Percentiles rank a stretch among this genome's conserved stretches.
phyloP scores from a whole-genome alignment of 2,888 invertebrate species.

The Drosophila parthenogenetica region DNA sequence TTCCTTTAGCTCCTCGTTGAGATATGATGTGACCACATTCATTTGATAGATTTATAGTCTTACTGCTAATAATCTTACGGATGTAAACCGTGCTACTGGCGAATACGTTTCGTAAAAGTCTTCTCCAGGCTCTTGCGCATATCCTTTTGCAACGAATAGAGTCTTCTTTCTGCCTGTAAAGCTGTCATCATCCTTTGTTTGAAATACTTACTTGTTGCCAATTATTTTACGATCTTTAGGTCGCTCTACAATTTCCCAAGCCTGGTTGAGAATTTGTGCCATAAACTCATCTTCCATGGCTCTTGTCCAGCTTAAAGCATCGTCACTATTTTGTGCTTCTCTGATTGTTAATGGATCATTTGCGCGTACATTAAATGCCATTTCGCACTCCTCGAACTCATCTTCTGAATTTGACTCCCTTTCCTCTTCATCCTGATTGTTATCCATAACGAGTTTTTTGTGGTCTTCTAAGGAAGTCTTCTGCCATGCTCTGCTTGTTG shows the following conservation, averaged over 20 bases:
- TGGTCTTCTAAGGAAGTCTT: constrained; percentile 1
- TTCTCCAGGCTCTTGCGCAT: neutral
- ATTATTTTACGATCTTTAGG: neutral
- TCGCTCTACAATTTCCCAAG: constrained; percentile 1
- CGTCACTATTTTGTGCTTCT: neutral
- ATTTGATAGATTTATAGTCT: neutral
- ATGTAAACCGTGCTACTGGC: neutral
- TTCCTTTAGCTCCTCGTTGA: too few species aligned
- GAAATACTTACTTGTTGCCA: constrained; percentile 5
- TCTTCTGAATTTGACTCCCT: too few species aligned
- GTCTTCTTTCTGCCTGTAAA: neutral
- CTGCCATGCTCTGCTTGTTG: neutral
- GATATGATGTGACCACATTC: neutral
- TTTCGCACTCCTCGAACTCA: constrained; percentile 1
- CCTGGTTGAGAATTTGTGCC: constrained; percentile 2
- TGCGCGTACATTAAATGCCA: neutral
- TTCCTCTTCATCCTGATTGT: neutral
- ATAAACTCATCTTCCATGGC: neutral
- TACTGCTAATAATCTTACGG: constrained; percentile 6
- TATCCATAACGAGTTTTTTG: neutral
- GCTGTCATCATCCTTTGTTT: constrained; percentile 1
- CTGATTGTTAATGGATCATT: neutral
- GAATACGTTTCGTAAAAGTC: constrained; percentile 1
- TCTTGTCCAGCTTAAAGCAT: neutral
- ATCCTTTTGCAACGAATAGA: neutral